Percentiles rank a stretch among this genome's conserved stretches.
Conservation (phyloP, 2,113 vertebrate species). For the Grus americana region DNA sequence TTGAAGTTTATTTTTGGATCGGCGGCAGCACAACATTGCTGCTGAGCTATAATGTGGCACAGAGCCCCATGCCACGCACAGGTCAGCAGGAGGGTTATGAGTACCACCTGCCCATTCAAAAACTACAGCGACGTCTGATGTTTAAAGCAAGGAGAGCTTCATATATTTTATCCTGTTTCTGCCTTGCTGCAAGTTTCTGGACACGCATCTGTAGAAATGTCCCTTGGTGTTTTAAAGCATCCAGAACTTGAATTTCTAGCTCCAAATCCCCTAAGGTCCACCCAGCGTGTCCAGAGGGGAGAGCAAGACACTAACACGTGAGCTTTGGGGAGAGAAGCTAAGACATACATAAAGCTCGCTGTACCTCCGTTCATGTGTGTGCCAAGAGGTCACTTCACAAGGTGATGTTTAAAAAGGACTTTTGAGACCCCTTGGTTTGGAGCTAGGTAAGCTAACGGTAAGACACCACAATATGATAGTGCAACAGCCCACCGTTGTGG, state of each 20-base stretch:
- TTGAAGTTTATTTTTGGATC: constrained; percentile 45
- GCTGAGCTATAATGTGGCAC: neutral
- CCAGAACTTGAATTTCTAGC: neutral
- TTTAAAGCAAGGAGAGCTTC: neutral
- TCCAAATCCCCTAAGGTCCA: neutral
- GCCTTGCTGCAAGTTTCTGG: neutral
- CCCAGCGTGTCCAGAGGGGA: neutral
- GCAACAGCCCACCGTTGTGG: neutral
- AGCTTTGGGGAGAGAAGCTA: neutral
- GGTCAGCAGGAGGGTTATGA: neutral
- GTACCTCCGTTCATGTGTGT: rapidly evolving
- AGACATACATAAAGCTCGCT: rapidly evolving
- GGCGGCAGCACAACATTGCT: neutral
- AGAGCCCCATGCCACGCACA: neutral
- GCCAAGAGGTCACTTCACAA: neutral
- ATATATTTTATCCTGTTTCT: neutral
- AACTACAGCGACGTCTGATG: neutral
- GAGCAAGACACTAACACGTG: neutral
- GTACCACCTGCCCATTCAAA: constrained; percentile 1
- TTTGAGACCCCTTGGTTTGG: neutral
- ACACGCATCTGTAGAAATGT: neutral
- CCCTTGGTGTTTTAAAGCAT: neutral
- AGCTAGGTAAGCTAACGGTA: neutral
- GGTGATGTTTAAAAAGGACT: neutral
- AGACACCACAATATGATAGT: rapidly evolving